phyloP scores from a whole-genome alignment of 2,888 invertebrate species.

The Diploptera punctata region DNA sequence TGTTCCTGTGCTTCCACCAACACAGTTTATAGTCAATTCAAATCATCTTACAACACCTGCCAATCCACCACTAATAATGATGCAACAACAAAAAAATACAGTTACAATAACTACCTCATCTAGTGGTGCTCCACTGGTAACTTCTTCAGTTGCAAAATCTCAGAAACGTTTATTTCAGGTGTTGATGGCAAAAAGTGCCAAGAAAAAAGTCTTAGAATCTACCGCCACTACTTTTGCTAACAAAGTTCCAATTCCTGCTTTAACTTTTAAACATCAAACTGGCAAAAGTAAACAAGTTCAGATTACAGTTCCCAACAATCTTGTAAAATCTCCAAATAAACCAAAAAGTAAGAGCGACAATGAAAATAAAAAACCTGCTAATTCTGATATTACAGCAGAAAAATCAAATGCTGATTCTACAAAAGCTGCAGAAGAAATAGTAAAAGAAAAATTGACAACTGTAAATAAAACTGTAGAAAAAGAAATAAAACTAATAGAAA shows the following conservation, averaged over 20 bases:
- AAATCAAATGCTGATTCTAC: background rate
- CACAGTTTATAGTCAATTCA: constrained; percentile 25
- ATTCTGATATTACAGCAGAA: background rate
- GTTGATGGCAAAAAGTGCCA: constrained; percentile 33
- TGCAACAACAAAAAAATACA: constrained; percentile 30
- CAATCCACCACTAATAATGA: constrained; percentile 24
- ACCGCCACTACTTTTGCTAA: constrained; percentile 48
- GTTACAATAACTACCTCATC: constrained; percentile 22
- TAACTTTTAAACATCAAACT: constrained; percentile 35
- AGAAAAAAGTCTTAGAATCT: constrained; percentile 39
- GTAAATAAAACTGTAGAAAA: too few species aligned
- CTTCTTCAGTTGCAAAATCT: constrained; percentile 6
- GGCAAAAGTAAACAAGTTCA: background rate
- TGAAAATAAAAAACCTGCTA: background rate
- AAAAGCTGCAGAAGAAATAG: background rate
- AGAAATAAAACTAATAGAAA: too few species aligned
- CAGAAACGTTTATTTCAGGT: constrained; percentile 24
- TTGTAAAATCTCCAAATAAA: background rate
- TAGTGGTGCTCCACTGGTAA: background rate
- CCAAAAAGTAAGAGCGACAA: background rate
- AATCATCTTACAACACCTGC: background rate
- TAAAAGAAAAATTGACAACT: too few species aligned
- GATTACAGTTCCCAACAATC: background rate
- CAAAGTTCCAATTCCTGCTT: constrained; percentile 49
- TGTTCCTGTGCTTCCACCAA: constrained; percentile 50